These are phyloP conservation scores for Luscinia megarhynchos DNA, from an alignment of 2,797 vertebrate species.

Conservation along the genomic window DNA sequence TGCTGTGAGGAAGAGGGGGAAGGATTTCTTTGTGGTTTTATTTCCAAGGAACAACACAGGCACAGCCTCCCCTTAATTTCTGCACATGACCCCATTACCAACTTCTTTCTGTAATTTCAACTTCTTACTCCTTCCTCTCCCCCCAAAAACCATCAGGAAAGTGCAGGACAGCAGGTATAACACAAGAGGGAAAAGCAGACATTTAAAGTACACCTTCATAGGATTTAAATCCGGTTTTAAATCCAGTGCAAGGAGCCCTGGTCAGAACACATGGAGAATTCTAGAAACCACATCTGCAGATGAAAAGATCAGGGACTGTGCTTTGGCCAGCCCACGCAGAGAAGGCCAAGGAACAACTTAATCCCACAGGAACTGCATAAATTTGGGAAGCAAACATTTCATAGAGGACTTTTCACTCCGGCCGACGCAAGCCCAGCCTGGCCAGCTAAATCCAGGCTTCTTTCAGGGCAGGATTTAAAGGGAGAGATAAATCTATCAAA, in stretches of 20 bases:
- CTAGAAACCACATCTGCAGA: background rate
- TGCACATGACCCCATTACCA: background rate
- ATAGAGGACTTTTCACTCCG: background rate
- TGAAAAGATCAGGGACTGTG: background rate
- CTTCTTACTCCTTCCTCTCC: background rate
- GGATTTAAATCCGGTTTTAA: background rate
- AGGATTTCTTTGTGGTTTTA: background rate
- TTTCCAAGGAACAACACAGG: background rate
- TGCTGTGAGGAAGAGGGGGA: background rate
- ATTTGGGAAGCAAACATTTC: background rate
- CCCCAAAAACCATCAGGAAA: accelerated
- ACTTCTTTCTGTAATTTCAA: background rate
- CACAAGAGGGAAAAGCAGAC: background rate
- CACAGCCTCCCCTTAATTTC: background rate
- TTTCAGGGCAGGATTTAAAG: background rate
- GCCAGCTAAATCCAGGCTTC: background rate
- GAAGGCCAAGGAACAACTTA: background rate
- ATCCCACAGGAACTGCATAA: background rate
- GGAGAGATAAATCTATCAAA: background rate
- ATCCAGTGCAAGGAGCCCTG: accelerated
- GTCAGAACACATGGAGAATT: background rate
- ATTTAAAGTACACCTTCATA: accelerated
- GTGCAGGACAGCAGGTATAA: background rate
- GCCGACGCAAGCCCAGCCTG: background rate
- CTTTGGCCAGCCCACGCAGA: background rate